A percentile compares a stretch with the other conserved stretches of the same genome.
Conservation (phyloP, 2,797 vertebrate genomes). For the Todus mexicanus region DNA sequence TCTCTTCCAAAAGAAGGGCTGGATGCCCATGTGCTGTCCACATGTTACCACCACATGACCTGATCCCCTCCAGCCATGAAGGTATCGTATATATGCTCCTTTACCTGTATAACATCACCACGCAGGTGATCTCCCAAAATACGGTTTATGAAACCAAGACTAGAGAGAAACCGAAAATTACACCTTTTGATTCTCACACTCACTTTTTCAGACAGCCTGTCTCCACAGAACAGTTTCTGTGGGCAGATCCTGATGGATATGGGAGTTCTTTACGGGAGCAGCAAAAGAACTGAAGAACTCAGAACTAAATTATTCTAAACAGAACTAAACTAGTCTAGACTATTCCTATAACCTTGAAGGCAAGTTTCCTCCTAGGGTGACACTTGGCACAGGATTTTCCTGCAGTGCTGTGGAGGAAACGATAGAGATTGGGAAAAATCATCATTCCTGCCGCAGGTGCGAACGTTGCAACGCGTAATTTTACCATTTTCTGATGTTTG, state of each 20-base stretch:
- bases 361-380: not conserved
- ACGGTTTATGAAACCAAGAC: not conserved
- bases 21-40: not conserved
- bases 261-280: not conserved
- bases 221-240: not conserved
- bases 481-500: not conserved
- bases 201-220: not conserved
- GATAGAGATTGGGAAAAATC: not conserved
- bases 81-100: not conserved
- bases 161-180: not conserved
- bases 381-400: not conserved
- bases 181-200: not conserved
- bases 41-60: rapidly evolving
- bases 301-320: not conserved
- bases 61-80: not conserved
- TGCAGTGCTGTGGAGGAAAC: not conserved
- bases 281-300: not conserved
- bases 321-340: not conserved
- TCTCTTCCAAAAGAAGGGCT: not conserved
- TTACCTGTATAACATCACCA: not conserved
- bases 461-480: not conserved
- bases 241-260: not conserved
- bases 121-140: not conserved
- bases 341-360: not conserved
- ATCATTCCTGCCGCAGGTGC: not conserved